Percentiles rank a stretch among this genome's conserved stretches.
Conservation (phyloP, 2,113 vertebrate genomes). For the Motacilla tschutschensis region DNA sequence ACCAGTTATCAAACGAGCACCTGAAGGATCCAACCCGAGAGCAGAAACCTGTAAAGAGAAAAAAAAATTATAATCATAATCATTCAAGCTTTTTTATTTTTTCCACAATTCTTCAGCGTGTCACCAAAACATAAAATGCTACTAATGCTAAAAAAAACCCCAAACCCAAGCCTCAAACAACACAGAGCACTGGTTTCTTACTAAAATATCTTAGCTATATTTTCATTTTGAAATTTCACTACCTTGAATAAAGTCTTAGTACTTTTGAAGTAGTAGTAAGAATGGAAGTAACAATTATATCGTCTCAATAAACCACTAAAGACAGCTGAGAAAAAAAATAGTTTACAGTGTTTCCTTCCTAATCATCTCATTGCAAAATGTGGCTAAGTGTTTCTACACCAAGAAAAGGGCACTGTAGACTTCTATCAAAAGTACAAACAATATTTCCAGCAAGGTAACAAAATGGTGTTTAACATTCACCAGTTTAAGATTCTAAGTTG, state of each 20-base stretch:
- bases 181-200: neutral
- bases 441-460: neutral
- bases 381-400: neutral
- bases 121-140: neutral
- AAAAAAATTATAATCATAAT: neutral
- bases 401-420: neutral
- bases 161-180: neutral
- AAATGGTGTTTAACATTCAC: neutral
- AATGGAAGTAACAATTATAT: neutral
- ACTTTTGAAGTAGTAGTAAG: neutral
- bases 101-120: neutral
- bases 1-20: slow-evolving; percentile 92
- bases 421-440: neutral
- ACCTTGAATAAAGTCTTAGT: neutral
- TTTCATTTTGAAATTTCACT: neutral
- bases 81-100: neutral
- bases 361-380: neutral
- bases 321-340: neutral
- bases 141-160: neutral
- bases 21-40: slow-evolving; percentile 91
- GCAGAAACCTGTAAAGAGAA: slow-evolving; percentile 84
- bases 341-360: neutral
- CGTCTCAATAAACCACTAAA: neutral
- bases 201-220: neutral
- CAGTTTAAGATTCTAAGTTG: neutral